Conservation (phyloP, 2,113 vertebrate genomes). For the Hoplias malabaricus region DNA sequence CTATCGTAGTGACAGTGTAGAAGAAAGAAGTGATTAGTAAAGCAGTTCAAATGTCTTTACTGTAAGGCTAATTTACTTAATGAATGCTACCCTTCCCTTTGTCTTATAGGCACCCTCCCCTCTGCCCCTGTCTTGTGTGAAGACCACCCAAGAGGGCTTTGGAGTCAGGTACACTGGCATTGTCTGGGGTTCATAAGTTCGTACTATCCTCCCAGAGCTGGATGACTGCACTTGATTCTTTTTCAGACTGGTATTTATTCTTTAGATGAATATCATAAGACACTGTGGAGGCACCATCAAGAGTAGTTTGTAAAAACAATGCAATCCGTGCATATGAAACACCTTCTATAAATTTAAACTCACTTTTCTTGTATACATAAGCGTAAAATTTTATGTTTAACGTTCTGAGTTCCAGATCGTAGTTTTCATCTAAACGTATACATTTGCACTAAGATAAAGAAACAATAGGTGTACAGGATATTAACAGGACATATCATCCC, state of each 20-base stretch:
- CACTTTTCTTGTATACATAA: conserved; percentile 6
- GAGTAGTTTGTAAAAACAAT: conserved; percentile 26
- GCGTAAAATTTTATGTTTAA: too few relatives aligned
- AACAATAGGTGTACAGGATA: too few relatives aligned
- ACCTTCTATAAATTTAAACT: conserved; percentile 22
- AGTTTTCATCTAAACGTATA: too few relatives aligned
- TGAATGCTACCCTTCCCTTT: conserved; percentile 56
- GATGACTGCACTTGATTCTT: conserved; percentile 29
- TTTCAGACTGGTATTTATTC: conserved; percentile 12
- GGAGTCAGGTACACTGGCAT: conserved; percentile 54
- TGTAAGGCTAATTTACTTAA: conserved; percentile 64
- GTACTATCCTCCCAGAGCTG: conserved; percentile 18
- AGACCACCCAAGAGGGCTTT: conserved; percentile 61
- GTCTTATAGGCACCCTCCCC: conserved; percentile 39
- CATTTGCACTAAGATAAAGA: too few relatives aligned
- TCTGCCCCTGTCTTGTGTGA: conserved; percentile 4
- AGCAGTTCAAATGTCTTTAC: conserved; percentile 50
- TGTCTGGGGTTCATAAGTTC: conserved; percentile 65
- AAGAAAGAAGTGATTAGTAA: conserved; percentile 11
- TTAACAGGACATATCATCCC: too few relatives aligned
- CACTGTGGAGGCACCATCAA: conserved; percentile 31
- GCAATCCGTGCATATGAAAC: conserved; percentile 19
- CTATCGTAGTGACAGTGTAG: conserved; percentile 12
- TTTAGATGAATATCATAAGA: conserved; percentile 25
- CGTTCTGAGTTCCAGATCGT: too few relatives aligned